Conservation (phyloP, 1,140 invertebrate genomes). For the Araneus ventricosus region DNA sequence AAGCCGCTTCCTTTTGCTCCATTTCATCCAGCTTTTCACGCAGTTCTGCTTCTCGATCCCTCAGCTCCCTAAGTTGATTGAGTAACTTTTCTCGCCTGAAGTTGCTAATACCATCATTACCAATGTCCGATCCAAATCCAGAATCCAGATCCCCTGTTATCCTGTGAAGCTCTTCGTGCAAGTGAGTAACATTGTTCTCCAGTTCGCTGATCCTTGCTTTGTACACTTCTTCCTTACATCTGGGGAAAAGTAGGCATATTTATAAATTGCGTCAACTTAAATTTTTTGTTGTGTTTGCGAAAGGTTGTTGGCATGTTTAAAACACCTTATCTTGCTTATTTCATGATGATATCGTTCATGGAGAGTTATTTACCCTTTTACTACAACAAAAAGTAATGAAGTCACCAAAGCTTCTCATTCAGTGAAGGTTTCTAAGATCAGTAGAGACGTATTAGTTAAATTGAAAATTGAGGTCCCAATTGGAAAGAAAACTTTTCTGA, state of each 20-base stretch:
- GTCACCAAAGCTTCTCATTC: too few species aligned
- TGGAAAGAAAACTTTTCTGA: too few species aligned
- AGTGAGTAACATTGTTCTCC: conserved; percentile 64
- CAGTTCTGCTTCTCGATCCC: conserved; percentile 66
- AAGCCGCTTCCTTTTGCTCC: conserved; percentile 85
- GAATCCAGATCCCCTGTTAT: conserved; percentile 52
- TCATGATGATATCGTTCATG: too few species aligned
- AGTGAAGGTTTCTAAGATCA: too few species aligned
- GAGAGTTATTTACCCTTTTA: too few species aligned
- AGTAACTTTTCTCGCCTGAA: conserved; percentile 51
- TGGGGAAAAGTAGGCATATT: conserved; percentile 1
- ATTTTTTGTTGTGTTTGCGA: too few species aligned
- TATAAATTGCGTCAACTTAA: neutral
- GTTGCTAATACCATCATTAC: conserved; percentile 5
- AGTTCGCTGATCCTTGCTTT: conserved; percentile 71
- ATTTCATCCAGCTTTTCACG: conserved; percentile 84
- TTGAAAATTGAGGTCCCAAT: too few species aligned
- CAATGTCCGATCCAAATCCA: conserved; percentile 31
- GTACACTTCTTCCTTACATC: conserved; percentile 72
- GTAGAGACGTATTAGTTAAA: too few species aligned
- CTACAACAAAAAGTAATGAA: too few species aligned
- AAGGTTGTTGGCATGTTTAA: too few species aligned
- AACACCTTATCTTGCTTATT: too few species aligned
- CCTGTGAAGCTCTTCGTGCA: conserved; percentile 67
- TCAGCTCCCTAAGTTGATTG: conserved; percentile 53